These are phyloP conservation scores for Rutilus rutilus DNA, from an alignment of 2,113 vertebrate genomes.

Conservation along the genomic window DNA sequence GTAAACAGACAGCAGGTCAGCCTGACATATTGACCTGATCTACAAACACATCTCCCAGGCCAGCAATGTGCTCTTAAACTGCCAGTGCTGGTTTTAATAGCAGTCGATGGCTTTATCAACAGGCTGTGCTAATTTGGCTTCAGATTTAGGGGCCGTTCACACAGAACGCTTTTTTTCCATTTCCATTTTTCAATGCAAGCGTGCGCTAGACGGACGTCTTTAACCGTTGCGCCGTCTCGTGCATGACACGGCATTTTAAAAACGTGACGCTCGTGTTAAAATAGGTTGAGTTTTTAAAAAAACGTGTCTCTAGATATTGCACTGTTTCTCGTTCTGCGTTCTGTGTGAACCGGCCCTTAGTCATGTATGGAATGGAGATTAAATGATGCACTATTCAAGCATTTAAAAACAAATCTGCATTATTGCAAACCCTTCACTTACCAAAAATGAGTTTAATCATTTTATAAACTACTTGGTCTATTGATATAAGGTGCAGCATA, in stretches of 20 bases:
- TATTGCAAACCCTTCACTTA: constrained; percentile 75
- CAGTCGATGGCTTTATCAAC: constrained; percentile 66
- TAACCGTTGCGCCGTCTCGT: too few relatives aligned
- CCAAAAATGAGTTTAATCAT: constrained; percentile 62
- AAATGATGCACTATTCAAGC: constrained; percentile 48
- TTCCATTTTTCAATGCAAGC: too few relatives aligned
- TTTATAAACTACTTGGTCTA: constrained; percentile 67
- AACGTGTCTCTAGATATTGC: too few relatives aligned
- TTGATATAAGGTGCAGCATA: constrained; percentile 68
- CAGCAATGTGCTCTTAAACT: constrained; percentile 63
- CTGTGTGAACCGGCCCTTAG: not conserved
- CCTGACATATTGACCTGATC: constrained; percentile 47
- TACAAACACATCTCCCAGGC: constrained; percentile 25
- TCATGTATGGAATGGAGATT: constrained; percentile 59
- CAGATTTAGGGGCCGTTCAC: constrained; percentile 41
- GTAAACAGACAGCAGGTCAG: constrained; percentile 68
- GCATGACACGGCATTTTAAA: too few relatives aligned
- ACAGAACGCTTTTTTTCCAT: too few relatives aligned
- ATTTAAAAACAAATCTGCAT: constrained; percentile 57
- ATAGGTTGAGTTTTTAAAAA: too few relatives aligned
- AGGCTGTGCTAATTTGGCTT: constrained; percentile 61
- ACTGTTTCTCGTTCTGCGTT: too few relatives aligned
- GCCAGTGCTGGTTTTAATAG: constrained; percentile 67
- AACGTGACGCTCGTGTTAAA: too few relatives aligned
- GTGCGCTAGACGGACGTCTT: too few relatives aligned